A percentile compares a stretch with the other conserved stretches of the same genome.
phyloP scores from a whole-genome alignment of 2,113 vertebrate species.

The Myodes glareolus region DNA sequence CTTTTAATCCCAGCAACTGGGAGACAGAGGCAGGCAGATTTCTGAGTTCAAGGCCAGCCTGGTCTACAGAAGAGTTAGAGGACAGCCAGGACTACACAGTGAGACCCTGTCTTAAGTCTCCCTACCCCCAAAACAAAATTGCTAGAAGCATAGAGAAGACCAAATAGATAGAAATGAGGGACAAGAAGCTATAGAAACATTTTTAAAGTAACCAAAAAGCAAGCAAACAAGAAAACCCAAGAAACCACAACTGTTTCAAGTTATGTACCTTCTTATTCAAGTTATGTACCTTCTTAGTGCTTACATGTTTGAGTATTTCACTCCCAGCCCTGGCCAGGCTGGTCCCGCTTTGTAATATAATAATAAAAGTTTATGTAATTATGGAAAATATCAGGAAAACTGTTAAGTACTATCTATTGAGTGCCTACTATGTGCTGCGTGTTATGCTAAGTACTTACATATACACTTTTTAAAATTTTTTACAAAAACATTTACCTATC shows the following conservation, averaged over 20 bases:
- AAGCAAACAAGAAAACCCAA: neutral
- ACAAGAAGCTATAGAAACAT: neutral
- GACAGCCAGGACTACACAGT: neutral
- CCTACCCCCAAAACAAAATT: neutral
- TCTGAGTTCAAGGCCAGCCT: neutral
- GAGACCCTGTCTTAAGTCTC: neutral
- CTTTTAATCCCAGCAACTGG: neutral
- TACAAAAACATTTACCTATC: neutral
- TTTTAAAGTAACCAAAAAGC: neutral
- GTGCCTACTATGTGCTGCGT: neutral
- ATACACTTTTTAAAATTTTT: neutral
- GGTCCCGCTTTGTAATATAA: neutral
- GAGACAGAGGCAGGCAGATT: neutral
- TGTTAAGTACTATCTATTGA: neutral
- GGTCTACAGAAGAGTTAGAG: neutral
- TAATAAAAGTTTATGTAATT: constrained; percentile 25
- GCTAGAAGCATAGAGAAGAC: neutral
- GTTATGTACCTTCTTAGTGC: neutral
- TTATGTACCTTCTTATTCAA: neutral
- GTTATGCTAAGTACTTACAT: constrained; percentile 18
- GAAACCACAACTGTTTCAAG: neutral
- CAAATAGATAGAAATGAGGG: neutral
- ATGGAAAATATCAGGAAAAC: constrained; percentile 46
- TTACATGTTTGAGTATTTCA: neutral
- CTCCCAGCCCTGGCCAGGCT: neutral